phyloP scores from a whole-genome alignment of 2,113 vertebrate genomes.

The Corythornis madagascariensis region DNA sequence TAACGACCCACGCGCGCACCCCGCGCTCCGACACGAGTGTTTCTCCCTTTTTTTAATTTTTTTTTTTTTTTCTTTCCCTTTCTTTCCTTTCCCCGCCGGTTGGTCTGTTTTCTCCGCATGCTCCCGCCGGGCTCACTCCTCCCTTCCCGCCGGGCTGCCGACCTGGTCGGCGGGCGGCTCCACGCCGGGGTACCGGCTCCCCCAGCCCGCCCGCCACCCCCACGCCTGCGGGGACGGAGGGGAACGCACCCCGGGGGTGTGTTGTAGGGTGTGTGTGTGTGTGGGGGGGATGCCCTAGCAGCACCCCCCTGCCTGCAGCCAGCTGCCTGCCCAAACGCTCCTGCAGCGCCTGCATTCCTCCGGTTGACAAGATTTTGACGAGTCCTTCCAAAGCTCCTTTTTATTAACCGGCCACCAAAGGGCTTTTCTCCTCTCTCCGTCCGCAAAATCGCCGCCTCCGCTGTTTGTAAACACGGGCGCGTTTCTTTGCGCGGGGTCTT shows the following conservation, averaged over 20 bases:
- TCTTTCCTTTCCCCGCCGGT: too few relatives aligned
- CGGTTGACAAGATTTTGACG: slow-evolving; percentile 15
- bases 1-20: too few relatives aligned
- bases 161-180: background rate
- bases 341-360: background rate
- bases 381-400: background rate
- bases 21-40: too few relatives aligned
- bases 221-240: background rate
- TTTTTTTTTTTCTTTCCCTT: too few relatives aligned
- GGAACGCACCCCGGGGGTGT: background rate
- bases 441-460: background rate
- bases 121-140: background rate
- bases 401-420: background rate
- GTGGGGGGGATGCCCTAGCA: background rate
- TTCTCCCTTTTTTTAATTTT: background rate
- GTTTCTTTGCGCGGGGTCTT: background rate
- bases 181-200: background rate
- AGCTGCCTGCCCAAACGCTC: slow-evolving; percentile 4
- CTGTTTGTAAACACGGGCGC: background rate
- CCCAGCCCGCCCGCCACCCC: background rate
- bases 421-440: background rate
- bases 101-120: background rate
- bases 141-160: background rate
- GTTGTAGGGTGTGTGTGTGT: background rate
- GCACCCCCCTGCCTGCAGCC: background rate